Base-by-base conservation (phyloP, 2,113 vertebrate species). In the Nycticorax nycticorax region DNA sequence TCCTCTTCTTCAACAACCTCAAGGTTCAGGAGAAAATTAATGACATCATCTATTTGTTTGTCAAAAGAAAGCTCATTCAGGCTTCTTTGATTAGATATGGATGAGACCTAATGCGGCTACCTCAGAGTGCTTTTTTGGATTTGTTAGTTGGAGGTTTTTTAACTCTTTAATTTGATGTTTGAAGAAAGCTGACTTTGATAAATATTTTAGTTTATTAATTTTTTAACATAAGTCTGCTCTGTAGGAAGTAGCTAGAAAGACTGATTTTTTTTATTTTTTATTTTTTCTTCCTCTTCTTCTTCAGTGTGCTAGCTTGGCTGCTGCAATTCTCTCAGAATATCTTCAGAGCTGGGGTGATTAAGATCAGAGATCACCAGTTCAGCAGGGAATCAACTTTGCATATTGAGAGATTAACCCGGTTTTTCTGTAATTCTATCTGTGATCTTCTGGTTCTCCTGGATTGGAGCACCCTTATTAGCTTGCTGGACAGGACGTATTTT, bases 281-380 rank as follows among this genome's bases (percentile, higher is more conserved):
- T 43, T 24, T 50, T 52, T 21, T 24, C 2, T n/a, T 26, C 17
- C 77, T 41, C 17, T 68, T 41, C 10, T 7, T 57, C 45, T 78
- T 78, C 68, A 76, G 79, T 76, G 26, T 83, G 67, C 85, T 88
- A 16, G 39, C 66, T 83, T 86, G 72, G 26, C 53, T 64, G 28
- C 71, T 95, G 63, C 53, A 85, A 15, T 74, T 91, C 50, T 41
- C 53, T 84, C 48, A 48, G 55, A 82, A 77, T 86, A 81, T 67
- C 30, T 35, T 89, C 63, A 74, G 89, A 83, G 79, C 85, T 77
- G 55, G 12, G n/a, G 43, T 86, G 85, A 85, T 96, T 96, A 88
- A 94, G 93, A 97, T 93, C 71, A 93, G 92, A 93, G 95, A 92
- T 96, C 86, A 81, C 26, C 81, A 80, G 84, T 96, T 92, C 91